A percentile compares a stretch with the other conserved stretches of the same genome.
Evolutionary conservation across 2,113 vertebrate species (phyloP).

Genomic region (Oriolus oriolus): DNA sequence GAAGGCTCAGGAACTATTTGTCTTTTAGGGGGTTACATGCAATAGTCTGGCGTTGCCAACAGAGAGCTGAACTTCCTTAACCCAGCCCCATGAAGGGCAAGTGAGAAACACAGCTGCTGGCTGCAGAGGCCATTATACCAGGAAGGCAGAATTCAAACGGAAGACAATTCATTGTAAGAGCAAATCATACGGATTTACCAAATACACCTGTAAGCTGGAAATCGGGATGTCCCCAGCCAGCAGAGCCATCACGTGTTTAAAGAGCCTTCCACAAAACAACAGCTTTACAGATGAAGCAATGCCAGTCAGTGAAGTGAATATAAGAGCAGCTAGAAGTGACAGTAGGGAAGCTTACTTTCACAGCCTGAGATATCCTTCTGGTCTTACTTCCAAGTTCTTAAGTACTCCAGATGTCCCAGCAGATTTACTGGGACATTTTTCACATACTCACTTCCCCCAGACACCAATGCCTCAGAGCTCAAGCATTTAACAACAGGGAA

Average conservation of each 20-base stretch:
- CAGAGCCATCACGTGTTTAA: not conserved
- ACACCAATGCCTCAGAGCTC: not conserved
- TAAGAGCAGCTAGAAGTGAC: not conserved
- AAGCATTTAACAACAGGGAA: not conserved
- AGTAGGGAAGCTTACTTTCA: not conserved
- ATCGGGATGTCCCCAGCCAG: not conserved
- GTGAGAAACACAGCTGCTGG: not conserved
- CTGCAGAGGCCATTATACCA: not conserved
- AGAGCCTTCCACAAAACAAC: not conserved
- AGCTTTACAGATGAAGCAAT: not conserved
- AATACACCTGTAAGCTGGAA: not conserved
- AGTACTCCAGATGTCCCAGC: not conserved
- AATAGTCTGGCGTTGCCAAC: rapidly evolving
- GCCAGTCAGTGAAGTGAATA: not conserved
- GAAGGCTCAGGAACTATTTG: not conserved
- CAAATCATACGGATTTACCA: not conserved
- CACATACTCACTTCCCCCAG: not conserved
- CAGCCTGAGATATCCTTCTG: not conserved
- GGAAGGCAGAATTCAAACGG: not conserved
- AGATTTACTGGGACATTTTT: not conserved
- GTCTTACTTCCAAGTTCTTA: not conserved
- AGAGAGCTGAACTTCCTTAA: not conserved
- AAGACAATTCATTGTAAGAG: not conserved
- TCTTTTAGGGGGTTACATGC: not conserved
- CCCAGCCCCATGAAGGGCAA: not conserved